Percentiles rank a stretch among this genome's conserved stretches.
Evolutionary conservation across 2,888 invertebrate genomes (phyloP).

Genomic region (Noctua comes): DNA sequence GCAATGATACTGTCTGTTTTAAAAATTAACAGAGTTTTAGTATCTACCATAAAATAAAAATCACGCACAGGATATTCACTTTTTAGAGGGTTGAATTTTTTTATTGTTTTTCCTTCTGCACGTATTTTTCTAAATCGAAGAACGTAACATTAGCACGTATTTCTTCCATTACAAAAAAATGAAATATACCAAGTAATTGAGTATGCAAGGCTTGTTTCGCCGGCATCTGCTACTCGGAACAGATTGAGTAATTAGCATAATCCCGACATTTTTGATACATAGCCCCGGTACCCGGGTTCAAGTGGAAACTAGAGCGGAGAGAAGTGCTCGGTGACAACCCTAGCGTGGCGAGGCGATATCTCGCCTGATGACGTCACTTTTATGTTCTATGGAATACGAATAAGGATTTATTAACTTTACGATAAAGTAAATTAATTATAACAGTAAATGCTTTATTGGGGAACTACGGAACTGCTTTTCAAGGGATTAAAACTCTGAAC

Average conservation of each 20-base stretch:
- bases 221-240: conserved; percentile 60
- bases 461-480: conserved; percentile 27
- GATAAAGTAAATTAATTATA: conserved; percentile 63
- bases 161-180: conserved; percentile 36
- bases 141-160: conserved; percentile 27
- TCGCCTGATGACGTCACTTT: conserved; percentile 62
- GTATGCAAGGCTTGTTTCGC: conserved; percentile 59
- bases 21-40: conserved; percentile 8
- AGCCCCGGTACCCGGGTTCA: conserved; percentile 51
- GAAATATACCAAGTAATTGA: conserved; percentile 46
- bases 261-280: conserved; percentile 65
- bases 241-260: conserved; percentile 71
- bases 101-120: not conserved
- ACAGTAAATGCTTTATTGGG: conserved; percentile 52
- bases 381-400: conserved; percentile 62
- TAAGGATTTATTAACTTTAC: conserved; percentile 58
- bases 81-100: not conserved
- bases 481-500: conserved; percentile 21
- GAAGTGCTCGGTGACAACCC: conserved; percentile 60
- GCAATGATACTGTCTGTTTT: conserved; percentile 19
- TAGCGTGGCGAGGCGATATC: conserved; percentile 60
- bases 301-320: conserved; percentile 47
- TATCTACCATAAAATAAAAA: conserved; percentile 5
- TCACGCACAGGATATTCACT: not conserved
- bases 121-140: conserved; percentile 1